Evolutionary conservation across 2,888 invertebrate genomes (phyloP), one percentile per base, ranked within the genome.

Genomic region (Troglohyphantes excavatus): DNA sequence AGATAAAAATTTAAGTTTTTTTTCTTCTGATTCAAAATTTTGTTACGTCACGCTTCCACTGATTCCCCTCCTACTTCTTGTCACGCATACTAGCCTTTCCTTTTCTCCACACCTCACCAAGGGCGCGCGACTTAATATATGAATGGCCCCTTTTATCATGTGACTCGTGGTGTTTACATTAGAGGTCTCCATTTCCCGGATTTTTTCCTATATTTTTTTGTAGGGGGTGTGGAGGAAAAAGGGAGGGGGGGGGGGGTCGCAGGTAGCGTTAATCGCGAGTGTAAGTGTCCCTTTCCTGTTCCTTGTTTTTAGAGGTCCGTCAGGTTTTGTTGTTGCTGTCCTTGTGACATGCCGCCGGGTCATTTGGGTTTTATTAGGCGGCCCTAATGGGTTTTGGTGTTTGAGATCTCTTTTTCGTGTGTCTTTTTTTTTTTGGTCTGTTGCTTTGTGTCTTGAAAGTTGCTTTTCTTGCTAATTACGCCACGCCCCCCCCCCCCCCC

Each of bases 211-310:
- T 63, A 21, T 23, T 67, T 26, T 29, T 27, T 26, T 76, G 21
- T 19, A n/a, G n/a, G n/a, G n/a, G n/a, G n/a, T n/a, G n/a, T n/a
- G n/a, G n/a, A n/a, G n/a, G n/a, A n/a, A n/a, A n/a, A n/a, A n/a
- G n/a, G n/a, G n/a, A n/a, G n/a, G n/a, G n/a, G n/a, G n/a, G 59
- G 19, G 26, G 23, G 68, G 19, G 33, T 39, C 27, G 61, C 68
- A 29, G 26, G 43, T 68, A 26, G 83, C 73, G 83, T 63, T 85
- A 85, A 85, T 85, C 76, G 84, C 67, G 67, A 65, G 67, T 65
- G 75, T 85, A 85, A 85, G 84, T 85, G 84, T 75, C 76, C 84
- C n/a, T n/a, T 75, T 82, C 73, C 68, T 33, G 67, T 79, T 59
- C 70, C 82, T 84, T 73, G 84, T 76, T n/a, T n/a, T n/a, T n/a